phyloP scores from a whole-genome alignment of 2,797 vertebrate species.

The Enteromius unitaeniatus region DNA sequence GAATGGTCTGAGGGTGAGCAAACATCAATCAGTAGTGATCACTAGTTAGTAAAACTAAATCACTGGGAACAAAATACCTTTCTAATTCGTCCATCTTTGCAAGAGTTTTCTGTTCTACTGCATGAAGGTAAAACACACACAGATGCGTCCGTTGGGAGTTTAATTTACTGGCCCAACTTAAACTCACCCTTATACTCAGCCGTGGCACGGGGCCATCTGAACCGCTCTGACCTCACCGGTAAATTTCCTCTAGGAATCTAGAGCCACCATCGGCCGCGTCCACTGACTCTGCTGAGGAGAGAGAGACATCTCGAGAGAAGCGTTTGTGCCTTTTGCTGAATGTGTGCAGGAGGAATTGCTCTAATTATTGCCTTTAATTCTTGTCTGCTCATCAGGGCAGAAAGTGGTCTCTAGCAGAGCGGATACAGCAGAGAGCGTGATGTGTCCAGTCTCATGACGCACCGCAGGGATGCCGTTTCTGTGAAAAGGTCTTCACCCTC shows the following conservation, averaged over 20 bases:
- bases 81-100: not conserved
- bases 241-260: conserved; percentile 72
- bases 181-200: conserved; percentile 48
- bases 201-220: conserved; percentile 54
- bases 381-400: conserved; percentile 76
- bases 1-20: not conserved
- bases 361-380: conserved; percentile 78
- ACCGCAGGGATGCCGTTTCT: conserved; percentile 74
- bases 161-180: conserved; percentile 70
- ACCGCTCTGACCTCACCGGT: conserved; percentile 70
- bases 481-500: conserved; percentile 76
- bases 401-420: conserved; percentile 78
- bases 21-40: not conserved
- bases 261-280: conserved; percentile 62
- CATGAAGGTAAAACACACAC: not conserved
- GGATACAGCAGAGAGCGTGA: conserved; percentile 72
- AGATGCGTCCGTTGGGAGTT: conserved; percentile 49
- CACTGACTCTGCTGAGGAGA: conserved; percentile 69
- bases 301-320: conserved; percentile 66
- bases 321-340: not conserved
- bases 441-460: conserved; percentile 80
- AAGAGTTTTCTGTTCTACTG: not conserved
- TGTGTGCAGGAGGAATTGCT: conserved; percentile 62
- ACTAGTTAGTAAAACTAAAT: not conserved
- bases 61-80: not conserved